Base-by-base conservation (phyloP, 2,113 vertebrate genomes). In the Paralichthys olivaceus region DNA sequence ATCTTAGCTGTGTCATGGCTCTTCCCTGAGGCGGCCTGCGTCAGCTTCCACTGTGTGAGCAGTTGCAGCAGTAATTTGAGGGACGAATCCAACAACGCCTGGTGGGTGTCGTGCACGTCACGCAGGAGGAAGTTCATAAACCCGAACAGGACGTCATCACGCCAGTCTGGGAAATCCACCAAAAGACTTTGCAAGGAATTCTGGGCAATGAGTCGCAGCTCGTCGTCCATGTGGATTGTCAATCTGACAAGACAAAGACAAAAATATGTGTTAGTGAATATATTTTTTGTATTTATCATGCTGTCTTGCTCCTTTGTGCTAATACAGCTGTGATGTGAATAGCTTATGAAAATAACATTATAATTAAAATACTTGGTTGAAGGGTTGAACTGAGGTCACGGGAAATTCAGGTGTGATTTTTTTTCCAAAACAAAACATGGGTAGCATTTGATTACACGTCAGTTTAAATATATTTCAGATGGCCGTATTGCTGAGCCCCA, bases 201-300 rank as follows among this genome's bases (percentile, higher is more conserved):
- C 90, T 98, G 97, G 32, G 98, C 96, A 66, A 99, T 98, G 49
- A 98, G 96, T 11, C 98, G 94, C 69, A 99, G 94, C 75, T 99
- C 98, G 73, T 99, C 97, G 22, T 99, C 98, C 97, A 99, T 99
- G 78, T 99, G 98, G 73, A 98, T 99, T 0, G 97, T 99, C 12
- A 99, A 89, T 79, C 97, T 99, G 80, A 59, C 0, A 15, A 37
- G 15, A 78, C 17, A 32, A 28, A 58, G 15, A 47, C 34, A 51
- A 7, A 60, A 47, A 47, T n/a, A 23, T 22, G 2, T 23, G 17
- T 61, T 22, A 40, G 0, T 58, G 19, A 22, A n/a, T 2, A 11
- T 59, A 20, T 59, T n/a, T 20, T 11, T 40, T 13, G 59, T 5
- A 8, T 59, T 8, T 59, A 19, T 59, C 4, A 20, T 11, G 3